These are phyloP conservation scores for Desoria tigrina DNA, from an alignment of 2,888 invertebrate genomes.

Conservation along the genomic window DNA sequence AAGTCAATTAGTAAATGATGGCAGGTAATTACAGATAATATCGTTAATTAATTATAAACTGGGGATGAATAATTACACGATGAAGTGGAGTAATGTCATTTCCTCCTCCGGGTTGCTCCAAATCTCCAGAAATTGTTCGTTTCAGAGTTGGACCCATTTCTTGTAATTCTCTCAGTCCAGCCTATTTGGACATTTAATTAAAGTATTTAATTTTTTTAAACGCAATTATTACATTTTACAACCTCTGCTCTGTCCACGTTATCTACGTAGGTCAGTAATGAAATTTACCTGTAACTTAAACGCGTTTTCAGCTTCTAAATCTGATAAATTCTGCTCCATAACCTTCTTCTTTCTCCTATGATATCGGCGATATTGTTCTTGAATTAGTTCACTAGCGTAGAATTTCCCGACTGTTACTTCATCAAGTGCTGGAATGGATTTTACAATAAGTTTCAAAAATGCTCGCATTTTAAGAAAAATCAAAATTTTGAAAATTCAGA, in stretches of 20 bases:
- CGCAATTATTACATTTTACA: neutral
- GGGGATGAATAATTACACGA: slow-evolving; percentile 21
- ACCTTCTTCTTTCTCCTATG: slow-evolving; percentile 38
- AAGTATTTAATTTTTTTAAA: slow-evolving; percentile 1
- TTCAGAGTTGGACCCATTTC: slow-evolving; percentile 34
- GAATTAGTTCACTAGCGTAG: slow-evolving; percentile 50
- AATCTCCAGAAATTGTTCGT: slow-evolving; percentile 40
- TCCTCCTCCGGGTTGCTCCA: slow-evolving; percentile 35
- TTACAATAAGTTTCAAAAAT: no score
- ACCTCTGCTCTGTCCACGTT: no score
- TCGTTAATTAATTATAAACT: no score
- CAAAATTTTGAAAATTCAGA: slow-evolving; percentile 7
- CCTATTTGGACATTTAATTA: slow-evolving; percentile 26
- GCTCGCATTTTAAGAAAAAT: neutral
- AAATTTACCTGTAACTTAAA: slow-evolving; percentile 40
- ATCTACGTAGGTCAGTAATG: neutral
- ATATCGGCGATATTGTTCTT: slow-evolving; percentile 47
- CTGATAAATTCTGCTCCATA: slow-evolving; percentile 22
- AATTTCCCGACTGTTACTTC: slow-evolving; percentile 52
- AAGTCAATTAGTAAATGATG: neutral
- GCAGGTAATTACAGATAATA: no score
- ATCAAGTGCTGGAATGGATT: slow-evolving; percentile 45
- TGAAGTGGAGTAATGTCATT: slow-evolving; percentile 43
- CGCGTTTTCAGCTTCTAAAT: slow-evolving; percentile 34
- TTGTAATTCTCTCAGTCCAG: slow-evolving; percentile 40